Conservation (phyloP, 2,888 invertebrate species). For the Lycophotia porphyrea region DNA sequence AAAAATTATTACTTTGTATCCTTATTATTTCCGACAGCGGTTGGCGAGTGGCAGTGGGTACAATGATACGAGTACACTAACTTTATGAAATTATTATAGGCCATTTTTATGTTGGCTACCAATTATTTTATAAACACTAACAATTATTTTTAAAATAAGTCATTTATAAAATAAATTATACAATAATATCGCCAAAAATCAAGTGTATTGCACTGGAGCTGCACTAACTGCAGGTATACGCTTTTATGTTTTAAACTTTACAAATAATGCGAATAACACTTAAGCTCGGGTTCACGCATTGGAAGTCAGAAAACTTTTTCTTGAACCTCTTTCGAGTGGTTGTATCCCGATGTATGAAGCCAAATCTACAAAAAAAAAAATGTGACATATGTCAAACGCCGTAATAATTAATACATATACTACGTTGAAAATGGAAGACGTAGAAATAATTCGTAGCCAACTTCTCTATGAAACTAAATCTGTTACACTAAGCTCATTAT, state of each 20-base stretch:
- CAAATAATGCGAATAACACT: slow-evolving; percentile 72
- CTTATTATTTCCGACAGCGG: slow-evolving; percentile 82
- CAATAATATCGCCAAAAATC: slow-evolving; percentile 78
- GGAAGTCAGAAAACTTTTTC: slow-evolving; percentile 9
- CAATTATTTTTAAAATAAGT: slow-evolving; percentile 74
- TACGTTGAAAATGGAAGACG: slow-evolving; percentile 87
- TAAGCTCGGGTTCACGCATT: slow-evolving; percentile 60
- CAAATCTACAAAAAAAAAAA: slow-evolving; percentile 47
- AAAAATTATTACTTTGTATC: slow-evolving; percentile 77
- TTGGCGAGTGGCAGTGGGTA: slow-evolving; percentile 89
- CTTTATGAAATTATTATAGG: slow-evolving; percentile 80
- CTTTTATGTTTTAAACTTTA: slow-evolving; percentile 74
- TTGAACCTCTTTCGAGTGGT: background rate
- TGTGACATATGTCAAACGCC: slow-evolving; percentile 63
- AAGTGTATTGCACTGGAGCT: slow-evolving; percentile 87
- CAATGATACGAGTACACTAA: slow-evolving; percentile 73
- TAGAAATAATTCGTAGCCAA: slow-evolving; percentile 90
- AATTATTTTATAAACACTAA: slow-evolving; percentile 84
- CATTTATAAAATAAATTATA: slow-evolving; percentile 81
- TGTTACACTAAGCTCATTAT: slow-evolving; percentile 78
- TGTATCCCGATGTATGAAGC: slow-evolving; percentile 41
- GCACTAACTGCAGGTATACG: slow-evolving; percentile 81
- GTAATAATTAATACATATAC: slow-evolving; percentile 58
- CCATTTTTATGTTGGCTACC: slow-evolving; percentile 88
- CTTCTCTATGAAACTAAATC: slow-evolving; percentile 81